A percentile compares a stretch with the other conserved stretches of the same genome.
Evolutionary conservation across 2,113 vertebrate species (phyloP).

Genomic region (Sceloporus tristichus): DNA sequence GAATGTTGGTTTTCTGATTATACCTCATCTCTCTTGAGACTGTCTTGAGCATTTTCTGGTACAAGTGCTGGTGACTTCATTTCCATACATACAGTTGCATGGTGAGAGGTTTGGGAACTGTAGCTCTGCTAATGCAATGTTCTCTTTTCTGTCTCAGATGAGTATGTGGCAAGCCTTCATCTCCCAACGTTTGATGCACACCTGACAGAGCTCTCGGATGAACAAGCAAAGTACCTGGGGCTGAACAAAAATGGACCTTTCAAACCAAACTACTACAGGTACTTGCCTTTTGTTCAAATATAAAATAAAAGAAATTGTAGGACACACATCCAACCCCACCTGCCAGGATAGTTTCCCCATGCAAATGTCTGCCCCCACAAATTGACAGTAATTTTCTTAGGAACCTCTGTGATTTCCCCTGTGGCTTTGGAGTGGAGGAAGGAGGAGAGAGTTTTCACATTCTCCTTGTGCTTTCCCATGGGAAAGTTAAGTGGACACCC

Average conservation of each 20-base stretch:
- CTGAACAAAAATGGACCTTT: conserved; percentile 99
- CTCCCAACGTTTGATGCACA: conserved; percentile 98
- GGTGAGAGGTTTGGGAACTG: rapidly evolving
- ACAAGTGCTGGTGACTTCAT: background rate
- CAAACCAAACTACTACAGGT: conserved; percentile 99
- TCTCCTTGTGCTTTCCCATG: no score
- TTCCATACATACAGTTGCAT: background rate
- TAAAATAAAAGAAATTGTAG: no score
- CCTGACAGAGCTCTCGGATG: conserved; percentile 94
- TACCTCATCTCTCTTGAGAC: background rate
- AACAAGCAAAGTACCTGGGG: conserved; percentile 98
- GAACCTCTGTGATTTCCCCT: no score
- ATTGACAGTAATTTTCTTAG: no score
- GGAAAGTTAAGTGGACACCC: no score
- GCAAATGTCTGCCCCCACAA: no score
- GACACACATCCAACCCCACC: no score
- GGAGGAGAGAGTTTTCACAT: no score
- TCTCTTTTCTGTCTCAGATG: conserved; percentile 80
- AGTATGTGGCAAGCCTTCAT: conserved; percentile 97
- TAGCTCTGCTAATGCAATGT: background rate
- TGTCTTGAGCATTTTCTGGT: no score
- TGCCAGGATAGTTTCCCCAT: no score
- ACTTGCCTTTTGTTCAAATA: background rate
- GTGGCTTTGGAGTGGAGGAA: no score
- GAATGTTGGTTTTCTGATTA: background rate